Base-by-base conservation (phyloP, 1,140 invertebrate species). In the Charaxes varanes region DNA sequence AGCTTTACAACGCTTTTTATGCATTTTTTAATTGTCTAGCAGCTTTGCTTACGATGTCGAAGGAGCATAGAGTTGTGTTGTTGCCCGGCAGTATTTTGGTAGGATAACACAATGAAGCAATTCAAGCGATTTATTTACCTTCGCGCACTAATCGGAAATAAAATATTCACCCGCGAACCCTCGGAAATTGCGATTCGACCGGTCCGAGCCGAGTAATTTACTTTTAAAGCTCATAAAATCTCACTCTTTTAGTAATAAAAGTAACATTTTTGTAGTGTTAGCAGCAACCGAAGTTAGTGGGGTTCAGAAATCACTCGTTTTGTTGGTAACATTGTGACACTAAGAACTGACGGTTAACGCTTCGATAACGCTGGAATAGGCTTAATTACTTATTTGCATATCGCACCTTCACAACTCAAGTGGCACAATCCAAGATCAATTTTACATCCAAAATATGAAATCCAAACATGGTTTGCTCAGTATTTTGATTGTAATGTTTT, bases 161-260 rank as follows among this genome's bases (percentile, higher is more conserved):
- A 73, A 76, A 76, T 71, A 71, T 80, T 71, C 71, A 67, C 58
- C 62, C 54, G 59, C 61, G 53, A 67, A 63, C 50, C 63, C 62
- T 70, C 55, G 52, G 48, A 64, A 71, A 64, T 60, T 68, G 58
- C 60, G 62, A 71, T 68, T 67, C 58, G 57, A 67, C 58, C 56
- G 47, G 53, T 74, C 55, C 59, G 57, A 66, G 51, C 27, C 67
- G 47, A 67, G 68, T 77, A 77, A 83, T 80, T 79, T 79, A 80
- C 74, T 79, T 78, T 80, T 64, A 80, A 79, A 62, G 76, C 72
- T 70, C 76, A 54, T 83, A 83, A 83, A 83, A 68, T 77, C 69
- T 74, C 77, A 81, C 73, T 81, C 67, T 76, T 80, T 60, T 53
- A 71, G 67, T 59, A 65, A 66, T 80, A 81, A 83, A 81, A 71